phyloP scores from a whole-genome alignment of 23 tunicate species.

The Aplidium turbinatum region DNA sequence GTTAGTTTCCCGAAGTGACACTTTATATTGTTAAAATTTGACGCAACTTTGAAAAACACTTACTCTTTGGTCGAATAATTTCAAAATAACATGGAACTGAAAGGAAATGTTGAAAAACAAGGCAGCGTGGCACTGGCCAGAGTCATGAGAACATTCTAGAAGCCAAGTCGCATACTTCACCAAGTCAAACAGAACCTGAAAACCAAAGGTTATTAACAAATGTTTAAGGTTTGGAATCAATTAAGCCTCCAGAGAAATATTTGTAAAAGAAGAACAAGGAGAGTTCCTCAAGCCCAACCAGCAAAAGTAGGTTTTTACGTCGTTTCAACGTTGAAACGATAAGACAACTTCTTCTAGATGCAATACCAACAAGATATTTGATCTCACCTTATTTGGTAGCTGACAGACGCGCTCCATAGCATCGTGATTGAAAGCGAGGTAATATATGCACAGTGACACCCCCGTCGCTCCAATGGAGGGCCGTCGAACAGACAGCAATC shows the following conservation, averaged over 20 bases:
- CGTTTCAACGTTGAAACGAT: too few relatives aligned
- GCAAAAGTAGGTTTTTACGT: too few relatives aligned
- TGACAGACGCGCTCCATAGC: slow-evolving; percentile 92
- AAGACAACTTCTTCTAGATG: too few relatives aligned
- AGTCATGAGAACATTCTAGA: slow-evolving; percentile 89
- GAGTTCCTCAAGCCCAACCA: too few relatives aligned
- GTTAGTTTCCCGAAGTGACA: neutral
- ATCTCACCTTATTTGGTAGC: slow-evolving; percentile 53
- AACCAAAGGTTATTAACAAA: neutral
- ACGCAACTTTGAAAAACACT: neutral
- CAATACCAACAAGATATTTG: too few relatives aligned
- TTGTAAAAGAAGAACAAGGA: too few relatives aligned
- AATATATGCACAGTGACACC: slow-evolving; percentile 79
- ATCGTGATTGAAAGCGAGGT: slow-evolving; percentile 78
- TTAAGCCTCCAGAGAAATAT: too few relatives aligned
- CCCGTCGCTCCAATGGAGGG: slow-evolving; percentile 86
- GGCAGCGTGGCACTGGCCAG: slow-evolving; percentile 79
- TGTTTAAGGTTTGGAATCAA: too few relatives aligned
- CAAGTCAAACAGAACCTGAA: slow-evolving; percentile 42
- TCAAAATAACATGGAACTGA: slow-evolving; percentile 53
- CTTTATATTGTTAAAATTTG: neutral
- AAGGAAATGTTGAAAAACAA: slow-evolving; percentile 77
- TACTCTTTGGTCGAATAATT: slow-evolving; percentile 78
- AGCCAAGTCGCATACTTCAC: slow-evolving; percentile 78
- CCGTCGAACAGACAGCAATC: slow-evolving; percentile 54